Conservation (phyloP, 2,888 invertebrate genomes). For the Hoplodrina ambigua region DNA sequence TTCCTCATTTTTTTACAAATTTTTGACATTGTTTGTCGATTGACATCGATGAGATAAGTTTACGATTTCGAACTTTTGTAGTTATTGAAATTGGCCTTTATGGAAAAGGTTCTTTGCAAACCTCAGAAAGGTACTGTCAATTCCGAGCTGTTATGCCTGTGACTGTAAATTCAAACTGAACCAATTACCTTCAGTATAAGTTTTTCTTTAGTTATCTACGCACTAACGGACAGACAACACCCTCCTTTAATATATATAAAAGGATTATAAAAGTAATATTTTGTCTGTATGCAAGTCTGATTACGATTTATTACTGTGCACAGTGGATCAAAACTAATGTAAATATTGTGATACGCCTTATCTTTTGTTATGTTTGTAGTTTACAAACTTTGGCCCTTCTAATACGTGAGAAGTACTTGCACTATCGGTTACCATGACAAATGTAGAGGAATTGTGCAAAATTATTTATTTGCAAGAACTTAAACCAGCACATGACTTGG, state of each 20-base stretch:
- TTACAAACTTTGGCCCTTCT: slow-evolving; percentile 49
- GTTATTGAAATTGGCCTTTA: no score
- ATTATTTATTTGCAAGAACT: slow-evolving; percentile 18
- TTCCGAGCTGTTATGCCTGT: not conserved
- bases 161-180: not conserved
- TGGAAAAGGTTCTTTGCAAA: not conserved
- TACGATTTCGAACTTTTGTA: no score
- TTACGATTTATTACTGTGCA: slow-evolving; percentile 54
- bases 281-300: not conserved
- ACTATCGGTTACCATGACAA: slow-evolving; percentile 15
- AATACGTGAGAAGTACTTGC: slow-evolving; percentile 1
- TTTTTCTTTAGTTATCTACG: no score
- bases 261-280: not conserved
- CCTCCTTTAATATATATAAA: not conserved
- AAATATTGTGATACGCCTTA: slow-evolving; percentile 69
- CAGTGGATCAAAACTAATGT: slow-evolving; percentile 63
- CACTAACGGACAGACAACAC: no score
- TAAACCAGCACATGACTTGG: not conserved
- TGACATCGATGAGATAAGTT: no score
- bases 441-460: slow-evolving; percentile 6
- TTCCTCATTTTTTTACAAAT: no score
- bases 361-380: slow-evolving; percentile 26
- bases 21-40: no score
- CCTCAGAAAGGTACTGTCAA: not conserved
- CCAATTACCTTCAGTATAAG: no score